Evolutionary conservation across 2,888 invertebrate species (phyloP).

Genomic region (Synergus itoensis): DNA sequence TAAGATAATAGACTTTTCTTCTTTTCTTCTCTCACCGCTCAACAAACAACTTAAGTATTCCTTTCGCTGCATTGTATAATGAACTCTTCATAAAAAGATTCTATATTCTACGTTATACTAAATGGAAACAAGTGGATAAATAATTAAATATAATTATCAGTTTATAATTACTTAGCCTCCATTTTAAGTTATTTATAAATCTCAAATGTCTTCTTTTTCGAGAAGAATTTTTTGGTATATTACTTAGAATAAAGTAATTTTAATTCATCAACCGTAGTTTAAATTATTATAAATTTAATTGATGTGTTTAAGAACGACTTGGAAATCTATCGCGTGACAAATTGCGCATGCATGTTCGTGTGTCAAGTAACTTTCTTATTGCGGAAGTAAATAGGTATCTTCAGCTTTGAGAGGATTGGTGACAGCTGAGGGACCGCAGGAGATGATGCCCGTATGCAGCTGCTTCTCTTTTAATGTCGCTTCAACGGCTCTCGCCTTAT

Average conservation of each 20-base stretch:
- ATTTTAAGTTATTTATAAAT: too few species aligned
- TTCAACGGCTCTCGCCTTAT: slow-evolving; percentile 20
- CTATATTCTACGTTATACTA: not conserved
- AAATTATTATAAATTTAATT: not conserved
- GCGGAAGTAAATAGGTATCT: slow-evolving; percentile 56
- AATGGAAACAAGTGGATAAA: too few species aligned
- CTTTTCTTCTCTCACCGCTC: slow-evolving; percentile 62
- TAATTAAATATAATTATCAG: too few species aligned
- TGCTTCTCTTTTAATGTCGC: slow-evolving; percentile 59
- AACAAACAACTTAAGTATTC: slow-evolving; percentile 59
- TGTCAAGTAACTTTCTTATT: slow-evolving; percentile 62
- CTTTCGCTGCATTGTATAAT: slow-evolving; percentile 12
- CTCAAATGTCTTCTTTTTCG: not conserved
- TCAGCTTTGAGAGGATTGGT: slow-evolving; percentile 58
- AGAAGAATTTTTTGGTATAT: not conserved
- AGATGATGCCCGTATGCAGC: slow-evolving; percentile 68
- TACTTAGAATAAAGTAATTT: too few species aligned
- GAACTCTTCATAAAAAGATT: too few species aligned
- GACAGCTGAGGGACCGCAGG: slow-evolving; percentile 67
- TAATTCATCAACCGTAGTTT: too few species aligned
- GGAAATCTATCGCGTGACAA: not conserved
- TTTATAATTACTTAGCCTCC: too few species aligned
- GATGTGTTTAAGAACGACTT: not conserved
- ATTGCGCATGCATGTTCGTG: slow-evolving; percentile 15
- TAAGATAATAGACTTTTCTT: slow-evolving; percentile 67